Evolutionary conservation across 1,140 invertebrate genomes (phyloP), one percentile per base, ranked within the genome.

Genomic region (Danaus plexippus): DNA sequence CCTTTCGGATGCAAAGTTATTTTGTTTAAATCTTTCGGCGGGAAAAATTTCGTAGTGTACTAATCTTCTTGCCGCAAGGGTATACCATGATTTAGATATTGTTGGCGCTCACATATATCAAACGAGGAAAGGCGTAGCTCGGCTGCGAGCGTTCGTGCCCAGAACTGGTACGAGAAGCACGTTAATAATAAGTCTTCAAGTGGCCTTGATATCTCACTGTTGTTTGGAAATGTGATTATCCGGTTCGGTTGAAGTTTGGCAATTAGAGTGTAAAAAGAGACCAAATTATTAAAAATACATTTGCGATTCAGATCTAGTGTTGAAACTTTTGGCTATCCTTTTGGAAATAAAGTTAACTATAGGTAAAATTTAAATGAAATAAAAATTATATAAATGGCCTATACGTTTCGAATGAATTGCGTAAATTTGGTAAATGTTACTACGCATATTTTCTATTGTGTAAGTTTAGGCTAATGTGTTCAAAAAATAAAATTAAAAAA

Each of bases 391-490:
- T 79, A 74, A 73, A 67, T 70, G 80, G 82, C 82, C 82, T 84
- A 85, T 77, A 82, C 79, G 75, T 86, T 84, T 86, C 79, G 77
- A 72, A 73, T 70, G 74, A 77, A 86, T 80, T 86, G 79, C 83
- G 82, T 85, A 84, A 72, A 84, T 83, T 86, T 84, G 80, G 80
- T 86, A 86, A 86, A 86, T 86, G 80, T 86, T 86, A 82, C 73
- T 86, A 86, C 83, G 80, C 83, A 84, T 84, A 84, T 86, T 83
- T 84, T 84, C 83, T 86, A 86, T 81, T 86, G 71, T 84, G 71
- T 86, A 86, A 86, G 83, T 84, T 77, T 86, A 86, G 83, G 83
- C 83, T 86, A 86, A 86, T 84, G 83, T 86, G 80, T 86, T 86
- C 83, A 86, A 83, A 86, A 83, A 77, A 57, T 75, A 77, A 84